Conservation (phyloP, 2,888 invertebrate genomes). For the Marasmarcha lunaedactyla region DNA sequence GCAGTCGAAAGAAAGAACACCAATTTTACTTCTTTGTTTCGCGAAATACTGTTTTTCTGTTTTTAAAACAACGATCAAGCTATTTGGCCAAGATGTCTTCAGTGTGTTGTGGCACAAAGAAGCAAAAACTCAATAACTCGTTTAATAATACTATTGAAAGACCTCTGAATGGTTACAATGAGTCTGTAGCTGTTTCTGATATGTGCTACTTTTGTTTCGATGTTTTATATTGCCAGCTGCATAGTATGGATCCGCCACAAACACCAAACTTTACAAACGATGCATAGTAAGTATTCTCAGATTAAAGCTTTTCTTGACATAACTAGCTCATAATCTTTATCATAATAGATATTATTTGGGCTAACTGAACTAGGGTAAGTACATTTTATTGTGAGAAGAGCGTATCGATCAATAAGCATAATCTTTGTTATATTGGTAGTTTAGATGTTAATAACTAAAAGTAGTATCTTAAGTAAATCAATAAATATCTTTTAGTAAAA, state of each 20-base stretch:
- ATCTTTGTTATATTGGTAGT: too few relatives aligned
- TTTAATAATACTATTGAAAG: constrained; percentile 71
- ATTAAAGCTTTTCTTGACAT: constrained; percentile 8
- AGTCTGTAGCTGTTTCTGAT: constrained; percentile 85
- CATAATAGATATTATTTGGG: too few relatives aligned
- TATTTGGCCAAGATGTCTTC: constrained; percentile 78
- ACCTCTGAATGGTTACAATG: constrained; percentile 64
- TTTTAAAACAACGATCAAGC: too few relatives aligned
- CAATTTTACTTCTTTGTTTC: too few relatives aligned
- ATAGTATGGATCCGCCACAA: constrained; percentile 92
- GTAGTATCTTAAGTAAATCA: too few relatives aligned
- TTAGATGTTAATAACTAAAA: too few relatives aligned
- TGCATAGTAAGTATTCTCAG: constrained; percentile 82
- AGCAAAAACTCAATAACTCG: constrained; percentile 86
- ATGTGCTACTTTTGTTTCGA: constrained; percentile 99
- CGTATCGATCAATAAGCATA: too few relatives aligned
- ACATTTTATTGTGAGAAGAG: too few relatives aligned
- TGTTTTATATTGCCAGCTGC: constrained; percentile 94
- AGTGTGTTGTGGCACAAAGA: constrained; percentile 92
- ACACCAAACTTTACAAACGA: constrained; percentile 94
- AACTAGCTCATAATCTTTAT: constrained; percentile 21
- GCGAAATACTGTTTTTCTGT: too few relatives aligned
- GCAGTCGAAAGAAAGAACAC: too few relatives aligned
- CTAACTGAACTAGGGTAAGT: too few relatives aligned
- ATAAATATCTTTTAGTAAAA: too few relatives aligned